Base-by-base conservation (phyloP, 30 jellyfish, hydroid and myxozoan species). In the Aurelia aurita complex sp. Pacific region DNA sequence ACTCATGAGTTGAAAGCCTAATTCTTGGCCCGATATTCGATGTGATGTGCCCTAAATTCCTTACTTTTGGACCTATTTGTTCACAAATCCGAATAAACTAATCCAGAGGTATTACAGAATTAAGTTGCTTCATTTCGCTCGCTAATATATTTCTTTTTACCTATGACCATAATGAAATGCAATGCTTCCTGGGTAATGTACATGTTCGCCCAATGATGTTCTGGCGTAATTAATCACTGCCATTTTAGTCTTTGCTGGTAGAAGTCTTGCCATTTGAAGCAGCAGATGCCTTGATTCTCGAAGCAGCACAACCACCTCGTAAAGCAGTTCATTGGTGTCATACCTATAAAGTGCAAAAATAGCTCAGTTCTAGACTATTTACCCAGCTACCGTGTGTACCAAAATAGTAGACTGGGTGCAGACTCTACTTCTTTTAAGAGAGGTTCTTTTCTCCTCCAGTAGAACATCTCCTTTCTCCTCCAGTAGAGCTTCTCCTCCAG, bases 231-330 rank as follows among this genome's bases (percentile, higher is more conserved):
- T 79, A 1, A 79, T 66, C 50, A 82, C 85, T 17, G 85, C 74
- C 59, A 82, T 60, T 63, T 72, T 82, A 32, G 74, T 29, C 65
- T 46, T 71, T 42, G 91, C 1, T 8, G 91, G 91, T 57, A 82
- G 35, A 68, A 68, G 80, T 33, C 17, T 72, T 17, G 91, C 85
- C 14, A 82, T 46, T 72, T 62, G 72, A 55, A 71, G n/a, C 51
- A 69, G 73, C 15, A 82, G 64, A 18, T 43, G 42, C 6, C 51
- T 75, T 6, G 85, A 71, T 3, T 38, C 81, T 60, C 74, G 81
- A 10, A 82, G 64, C 83, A 82, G 43, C 13, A 73, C 74, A 5
- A 82, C 85, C 0, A 82, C 74, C 55, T 82, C 91, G 29, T 68
- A 71, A 3, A 82, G 74, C 74, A 32, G 29, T 4, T 82, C 85